Evolutionary conservation across 2,888 invertebrate genomes (phyloP).

Genomic region (Macrophya annulata): DNA sequence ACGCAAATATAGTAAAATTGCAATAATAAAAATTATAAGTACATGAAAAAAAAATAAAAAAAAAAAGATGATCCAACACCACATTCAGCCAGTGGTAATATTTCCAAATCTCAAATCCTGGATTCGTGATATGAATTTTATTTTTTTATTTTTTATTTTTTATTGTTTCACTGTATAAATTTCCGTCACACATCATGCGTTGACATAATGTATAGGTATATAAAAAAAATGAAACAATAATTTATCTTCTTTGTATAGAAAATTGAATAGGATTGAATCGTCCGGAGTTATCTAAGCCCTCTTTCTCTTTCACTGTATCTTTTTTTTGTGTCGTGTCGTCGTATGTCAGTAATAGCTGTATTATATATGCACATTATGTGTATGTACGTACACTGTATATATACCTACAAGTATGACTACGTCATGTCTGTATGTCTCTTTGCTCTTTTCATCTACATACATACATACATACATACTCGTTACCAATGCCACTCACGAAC

Average conservation of each 20-base stretch:
- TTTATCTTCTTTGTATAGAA: background rate
- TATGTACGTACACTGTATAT: background rate
- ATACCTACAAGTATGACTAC: background rate
- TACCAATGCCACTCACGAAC: background rate
- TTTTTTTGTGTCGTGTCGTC: background rate
- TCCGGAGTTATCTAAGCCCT: conserved; percentile 21
- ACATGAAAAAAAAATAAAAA: background rate
- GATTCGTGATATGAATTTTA: background rate
- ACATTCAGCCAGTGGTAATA: background rate
- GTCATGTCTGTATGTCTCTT: background rate
- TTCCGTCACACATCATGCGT: background rate
- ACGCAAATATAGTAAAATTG: background rate
- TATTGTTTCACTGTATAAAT: too few species aligned
- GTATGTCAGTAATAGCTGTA: background rate
- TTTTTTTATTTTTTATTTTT: background rate
- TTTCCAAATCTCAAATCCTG: background rate
- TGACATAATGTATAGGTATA: background rate
- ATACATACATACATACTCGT: background rate
- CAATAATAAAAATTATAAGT: background rate
- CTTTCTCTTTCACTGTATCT: background rate
- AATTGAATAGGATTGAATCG: conserved; percentile 40
- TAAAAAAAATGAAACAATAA: too few species aligned
- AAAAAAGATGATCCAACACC: background rate
- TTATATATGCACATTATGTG: background rate
- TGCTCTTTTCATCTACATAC: conserved; percentile 18